Evolutionary conservation across 2,888 invertebrate genomes (phyloP).

Genomic region (Eledona agricola): DNA sequence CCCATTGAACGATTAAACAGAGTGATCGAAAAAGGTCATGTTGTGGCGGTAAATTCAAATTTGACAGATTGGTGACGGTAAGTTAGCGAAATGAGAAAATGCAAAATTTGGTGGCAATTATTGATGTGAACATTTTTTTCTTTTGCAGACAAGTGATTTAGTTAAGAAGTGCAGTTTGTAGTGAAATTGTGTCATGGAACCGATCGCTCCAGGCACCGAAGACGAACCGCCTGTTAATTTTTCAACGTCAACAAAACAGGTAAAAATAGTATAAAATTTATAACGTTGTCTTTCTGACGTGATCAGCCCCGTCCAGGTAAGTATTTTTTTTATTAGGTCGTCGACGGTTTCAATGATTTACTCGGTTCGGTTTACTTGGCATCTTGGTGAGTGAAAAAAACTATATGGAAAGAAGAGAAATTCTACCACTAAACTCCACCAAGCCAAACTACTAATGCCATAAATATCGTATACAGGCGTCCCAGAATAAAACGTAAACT

Average conservation of each 20-base stretch:
- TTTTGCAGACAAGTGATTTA: constrained; percentile 35
- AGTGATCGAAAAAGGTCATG: no score
- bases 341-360: no score
- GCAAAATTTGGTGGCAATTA: constrained; percentile 2
- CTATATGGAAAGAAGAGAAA: no score
- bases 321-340: no score
- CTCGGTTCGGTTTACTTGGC: no score
- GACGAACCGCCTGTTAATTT: constrained; percentile 51
- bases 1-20: no score
- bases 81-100: constrained; percentile 14
- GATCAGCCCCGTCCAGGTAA: constrained; percentile 30
- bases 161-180: constrained; percentile 39
- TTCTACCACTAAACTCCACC: no score
- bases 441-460: no score
- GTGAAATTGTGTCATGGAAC: constrained; percentile 56
- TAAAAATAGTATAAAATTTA: constrained; percentile 41
- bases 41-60: constrained; percentile 42
- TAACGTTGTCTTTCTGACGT: constrained; percentile 13
- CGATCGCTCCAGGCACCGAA: constrained; percentile 57
- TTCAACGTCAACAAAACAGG: constrained; percentile 52
- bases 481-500: no score
- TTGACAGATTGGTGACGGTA: constrained; percentile 13
- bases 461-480: no score
- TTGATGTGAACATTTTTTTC: constrained; percentile 16
- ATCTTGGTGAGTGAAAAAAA: no score